These are phyloP conservation scores for Rhopilema esculentum DNA, from an alignment of 30 jellyfish, hydroid and myxozoan species.

Conservation along the genomic window DNA sequence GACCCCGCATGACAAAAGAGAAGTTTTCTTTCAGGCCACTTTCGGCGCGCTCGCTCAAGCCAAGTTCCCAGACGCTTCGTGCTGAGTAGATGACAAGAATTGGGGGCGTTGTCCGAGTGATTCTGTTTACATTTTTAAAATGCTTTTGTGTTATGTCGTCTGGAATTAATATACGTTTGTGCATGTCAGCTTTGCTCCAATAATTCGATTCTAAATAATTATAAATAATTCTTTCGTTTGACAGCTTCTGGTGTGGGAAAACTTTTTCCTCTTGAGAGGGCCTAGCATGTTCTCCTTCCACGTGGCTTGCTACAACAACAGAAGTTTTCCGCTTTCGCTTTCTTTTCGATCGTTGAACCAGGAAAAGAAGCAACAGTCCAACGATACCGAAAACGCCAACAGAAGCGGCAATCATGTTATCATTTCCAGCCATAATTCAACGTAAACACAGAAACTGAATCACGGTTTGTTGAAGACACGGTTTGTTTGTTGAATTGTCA, in stretches of 20 bases:
- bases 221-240: constrained; percentile 34
- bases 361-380: constrained; percentile 32
- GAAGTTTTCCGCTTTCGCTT: constrained; percentile 38
- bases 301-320: constrained; percentile 25
- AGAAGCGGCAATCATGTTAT: constrained; percentile 25
- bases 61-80: constrained; percentile 87
- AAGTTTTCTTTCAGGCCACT: constrained; percentile 75
- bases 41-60: constrained; percentile 66
- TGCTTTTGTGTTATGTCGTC: constrained; percentile 38
- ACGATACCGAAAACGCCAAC: constrained; percentile 43
- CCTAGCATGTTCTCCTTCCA: constrained; percentile 24
- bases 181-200: constrained; percentile 55
- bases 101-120: constrained; percentile 54
- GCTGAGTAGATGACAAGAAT: constrained; percentile 63
- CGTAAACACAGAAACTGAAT: not conserved
- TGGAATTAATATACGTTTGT: not conserved
- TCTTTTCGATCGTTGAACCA: constrained; percentile 7
- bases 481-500: too few relatives aligned
- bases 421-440: constrained; percentile 17
- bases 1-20: constrained; percentile 78
- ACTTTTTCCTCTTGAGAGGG: not conserved
- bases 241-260: not conserved
- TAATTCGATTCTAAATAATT: constrained; percentile 49
- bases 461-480: not conserved
- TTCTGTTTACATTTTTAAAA: constrained; percentile 77